phyloP scores from a whole-genome alignment of 2,888 invertebrate species.

The Fabriciana adippe region DNA sequence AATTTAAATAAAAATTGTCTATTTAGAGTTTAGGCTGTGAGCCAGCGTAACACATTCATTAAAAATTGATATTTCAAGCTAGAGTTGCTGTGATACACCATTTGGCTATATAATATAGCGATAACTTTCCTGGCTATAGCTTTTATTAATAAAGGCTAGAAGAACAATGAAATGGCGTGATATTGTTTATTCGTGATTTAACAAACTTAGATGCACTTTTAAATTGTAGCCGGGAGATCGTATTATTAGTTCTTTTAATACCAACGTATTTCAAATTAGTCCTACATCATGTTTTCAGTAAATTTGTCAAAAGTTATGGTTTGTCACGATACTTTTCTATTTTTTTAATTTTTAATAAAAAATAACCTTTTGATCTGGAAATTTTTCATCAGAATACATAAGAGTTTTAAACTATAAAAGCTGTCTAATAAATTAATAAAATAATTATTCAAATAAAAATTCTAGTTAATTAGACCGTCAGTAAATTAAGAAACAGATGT shows the following conservation, averaged over 20 bases:
- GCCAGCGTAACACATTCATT: constrained; percentile 75
- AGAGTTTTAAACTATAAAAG: constrained; percentile 68
- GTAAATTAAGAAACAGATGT: constrained; percentile 77
- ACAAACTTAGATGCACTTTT: constrained; percentile 19
- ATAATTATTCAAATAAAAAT: constrained; percentile 76
- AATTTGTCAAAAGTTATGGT: constrained; percentile 7
- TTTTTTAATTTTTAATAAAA: constrained; percentile 43
- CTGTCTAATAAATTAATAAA: constrained; percentile 76
- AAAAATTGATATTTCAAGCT: constrained; percentile 77
- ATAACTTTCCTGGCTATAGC: constrained; percentile 52
- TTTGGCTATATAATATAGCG: constrained; percentile 73
- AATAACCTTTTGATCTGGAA: constrained; percentile 64
- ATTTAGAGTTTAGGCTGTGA: constrained; percentile 79
- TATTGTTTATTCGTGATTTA: constrained; percentile 17
- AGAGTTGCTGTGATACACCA: constrained; percentile 81
- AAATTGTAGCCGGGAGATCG: constrained; percentile 18
- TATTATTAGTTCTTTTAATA: constrained; percentile 10
- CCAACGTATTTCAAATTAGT: constrained; percentile 5
- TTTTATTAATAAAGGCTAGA: constrained; percentile 24
- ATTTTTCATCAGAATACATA: constrained; percentile 46
- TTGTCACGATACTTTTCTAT: constrained; percentile 41
- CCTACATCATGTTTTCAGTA: background rate
- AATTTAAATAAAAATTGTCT: constrained; percentile 62
- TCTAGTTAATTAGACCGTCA: constrained; percentile 78
- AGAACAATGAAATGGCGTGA: constrained; percentile 4